A percentile compares a stretch with the other conserved stretches of the same genome.
Evolutionary conservation across 1,140 invertebrate genomes (phyloP).

Genomic region (Achroia grisella): DNA sequence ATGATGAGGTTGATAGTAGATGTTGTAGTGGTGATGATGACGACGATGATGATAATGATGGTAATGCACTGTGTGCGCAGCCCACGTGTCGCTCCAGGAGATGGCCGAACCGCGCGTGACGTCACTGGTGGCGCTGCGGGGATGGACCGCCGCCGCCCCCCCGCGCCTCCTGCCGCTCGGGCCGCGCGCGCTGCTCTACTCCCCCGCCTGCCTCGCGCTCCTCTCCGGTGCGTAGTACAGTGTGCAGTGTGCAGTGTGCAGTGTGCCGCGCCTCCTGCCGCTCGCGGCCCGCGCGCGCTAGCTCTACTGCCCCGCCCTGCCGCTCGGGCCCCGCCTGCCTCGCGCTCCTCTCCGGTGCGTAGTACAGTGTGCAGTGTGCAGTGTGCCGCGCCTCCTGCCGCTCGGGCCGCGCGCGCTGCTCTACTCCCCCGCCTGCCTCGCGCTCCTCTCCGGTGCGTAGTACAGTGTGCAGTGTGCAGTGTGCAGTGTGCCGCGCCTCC

Average conservation of each 20-base stretch:
- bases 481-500: too few relatives aligned
- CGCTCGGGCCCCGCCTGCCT: conserved; percentile 23
- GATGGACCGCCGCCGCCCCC: conserved; percentile 22
- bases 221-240: conserved; percentile 19
- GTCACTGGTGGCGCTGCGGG: conserved; percentile 28
- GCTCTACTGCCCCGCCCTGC: conserved; percentile 32
- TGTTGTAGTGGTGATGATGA: background rate
- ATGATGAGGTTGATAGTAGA: too few relatives aligned
- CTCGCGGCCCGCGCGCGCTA: conserved; percentile 24
- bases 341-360: conserved; percentile 29
- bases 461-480: too few relatives aligned
- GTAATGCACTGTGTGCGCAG: conserved; percentile 22
- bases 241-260: too few relatives aligned
- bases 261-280: too few relatives aligned
- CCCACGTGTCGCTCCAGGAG: conserved; percentile 39
- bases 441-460: conserved; percentile 29
- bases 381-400: conserved; percentile 9
- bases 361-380: too few relatives aligned
- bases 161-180: conserved; percentile 7
- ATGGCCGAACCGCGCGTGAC: conserved; percentile 25
- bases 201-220: conserved; percentile 23
- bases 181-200: conserved; percentile 30
- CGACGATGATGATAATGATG: background rate
- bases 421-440: conserved; percentile 30
- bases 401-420: conserved; percentile 20